Evolutionary conservation across 1,140 invertebrate species (phyloP), one percentile per base, ranked within the genome.

Genomic region (Diorhabda sublineata): DNA sequence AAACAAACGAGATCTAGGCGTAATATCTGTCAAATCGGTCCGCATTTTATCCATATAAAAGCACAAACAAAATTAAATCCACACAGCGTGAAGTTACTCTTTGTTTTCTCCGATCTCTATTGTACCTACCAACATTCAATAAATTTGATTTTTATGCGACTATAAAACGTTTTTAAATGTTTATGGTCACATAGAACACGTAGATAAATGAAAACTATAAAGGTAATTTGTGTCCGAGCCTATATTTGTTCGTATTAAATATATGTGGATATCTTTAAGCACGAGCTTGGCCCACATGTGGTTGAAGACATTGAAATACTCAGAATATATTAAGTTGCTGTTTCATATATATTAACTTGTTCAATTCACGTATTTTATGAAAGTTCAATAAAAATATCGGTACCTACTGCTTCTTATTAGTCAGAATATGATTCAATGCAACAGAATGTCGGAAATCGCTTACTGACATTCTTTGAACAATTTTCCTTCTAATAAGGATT

Each of bases 11-110:
- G n/a, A 64, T 47, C 43, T 64, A 70, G 63, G 59, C 45, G 69
- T 47, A 66, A 61, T 71, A 71, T 68, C 58, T 42, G 69, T 71
- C 69, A 64, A 66, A 68, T 45, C 45, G 9, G 45, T 58, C 66
- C 66, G 68, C 69, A 65, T 64, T 69, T 69, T 62, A 64, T 57
- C 44, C 45, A 58, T 56, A 69, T 69, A 62, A 68, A 62, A 66
- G 59, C 44, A 71, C 66, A 69, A 69, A 71, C 70, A 69, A 69
- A 71, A 71, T 71, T 71, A 71, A 69, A 69, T 59, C 64, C 57
- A 57, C 66, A n/a, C 70, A 66, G 67, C 70, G 59, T 62, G 70
- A 69, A 62, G n/a, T 44, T 61, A 61, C 68, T 61, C 64, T 71
- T 69, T 71, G 67, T 71, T 68, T 69, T 45, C 58, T 58, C 67